A percentile compares a stretch with the other conserved stretches of the same genome.
Conservation (phyloP, 2,888 invertebrate species). For the Autographa gamma region DNA sequence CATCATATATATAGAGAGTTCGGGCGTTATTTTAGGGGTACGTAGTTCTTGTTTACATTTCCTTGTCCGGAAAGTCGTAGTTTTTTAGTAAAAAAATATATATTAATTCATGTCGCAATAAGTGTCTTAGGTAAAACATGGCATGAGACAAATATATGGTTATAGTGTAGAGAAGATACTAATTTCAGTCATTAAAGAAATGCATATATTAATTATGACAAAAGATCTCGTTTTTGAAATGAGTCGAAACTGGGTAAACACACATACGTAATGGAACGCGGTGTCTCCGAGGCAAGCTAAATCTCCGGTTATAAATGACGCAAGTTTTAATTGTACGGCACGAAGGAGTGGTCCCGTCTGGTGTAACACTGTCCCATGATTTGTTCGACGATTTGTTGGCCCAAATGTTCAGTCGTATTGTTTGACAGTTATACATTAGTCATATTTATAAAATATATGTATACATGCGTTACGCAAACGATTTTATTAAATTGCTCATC, state of each 20-base stretch:
- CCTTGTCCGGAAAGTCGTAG: too few relatives aligned
- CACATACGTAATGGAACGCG: constrained; percentile 34
- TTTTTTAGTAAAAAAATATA: too few relatives aligned
- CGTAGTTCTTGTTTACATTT: too few relatives aligned
- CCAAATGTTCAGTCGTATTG: constrained; percentile 38
- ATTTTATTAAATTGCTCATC: not conserved
- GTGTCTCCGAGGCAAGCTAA: constrained; percentile 54
- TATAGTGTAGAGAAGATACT: too few relatives aligned
- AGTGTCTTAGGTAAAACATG: too few relatives aligned
- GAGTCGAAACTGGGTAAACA: constrained; percentile 9
- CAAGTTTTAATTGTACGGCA: constrained; percentile 62
- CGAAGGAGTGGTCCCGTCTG: constrained; percentile 56
- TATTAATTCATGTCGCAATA: too few relatives aligned
- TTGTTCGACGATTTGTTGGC: constrained; percentile 55
- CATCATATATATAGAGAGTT: too few relatives aligned
- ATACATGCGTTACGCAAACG: not conserved
- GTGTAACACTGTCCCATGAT: constrained; percentile 41
- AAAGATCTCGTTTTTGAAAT: not conserved
- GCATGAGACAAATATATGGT: too few relatives aligned
- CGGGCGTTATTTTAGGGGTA: too few relatives aligned
- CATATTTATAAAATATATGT: not conserved
- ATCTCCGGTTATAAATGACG: constrained; percentile 59
- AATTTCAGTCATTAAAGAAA: not conserved
- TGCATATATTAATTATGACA: not conserved
- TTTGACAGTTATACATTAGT: constrained; percentile 36